A percentile compares a stretch with the other conserved stretches of the same genome.
Evolutionary conservation across 2,113 vertebrate genomes (phyloP).

Genomic region (Paracanthobrama guichenoti): DNA sequence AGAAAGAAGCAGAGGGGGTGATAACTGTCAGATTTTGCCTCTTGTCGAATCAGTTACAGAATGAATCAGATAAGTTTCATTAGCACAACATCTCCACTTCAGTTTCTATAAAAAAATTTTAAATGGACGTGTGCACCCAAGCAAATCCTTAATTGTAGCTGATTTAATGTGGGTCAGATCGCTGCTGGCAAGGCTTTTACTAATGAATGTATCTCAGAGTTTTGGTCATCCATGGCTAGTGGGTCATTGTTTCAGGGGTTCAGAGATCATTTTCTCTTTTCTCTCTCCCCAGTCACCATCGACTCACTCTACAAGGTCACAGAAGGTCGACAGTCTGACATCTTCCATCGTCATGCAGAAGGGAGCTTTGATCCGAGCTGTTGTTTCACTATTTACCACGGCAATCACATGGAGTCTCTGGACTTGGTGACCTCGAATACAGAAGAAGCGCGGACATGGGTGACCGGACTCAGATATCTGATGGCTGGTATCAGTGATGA

Average conservation of each 20-base stretch:
- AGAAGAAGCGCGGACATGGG: conserved; percentile 95
- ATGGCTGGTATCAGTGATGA: conserved; percentile 98
- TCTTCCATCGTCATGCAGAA: conserved; percentile 91
- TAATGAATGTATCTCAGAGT: not conserved
- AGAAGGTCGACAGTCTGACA: conserved; percentile 90
- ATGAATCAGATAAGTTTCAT: conserved; percentile 4
- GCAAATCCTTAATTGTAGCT: not conserved
- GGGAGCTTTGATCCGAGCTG: conserved; percentile 90
- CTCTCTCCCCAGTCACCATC: conserved; percentile 84
- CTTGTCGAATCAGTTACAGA: not conserved
- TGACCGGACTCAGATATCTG: conserved; percentile 92
- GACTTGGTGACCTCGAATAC: conserved; percentile 93
- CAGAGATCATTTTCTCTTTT: conserved; percentile 24
- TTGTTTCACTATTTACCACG: conserved; percentile 96
- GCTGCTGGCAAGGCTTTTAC: not conserved
- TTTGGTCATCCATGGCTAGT: not conserved
- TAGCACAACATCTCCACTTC: not conserved
- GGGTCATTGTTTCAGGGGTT: not conserved
- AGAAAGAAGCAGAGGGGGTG: not conserved
- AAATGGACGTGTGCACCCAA: not conserved
- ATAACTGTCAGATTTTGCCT: not conserved
- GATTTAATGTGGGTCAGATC: not conserved
- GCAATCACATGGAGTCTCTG: conserved; percentile 94
- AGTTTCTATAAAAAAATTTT: not conserved
- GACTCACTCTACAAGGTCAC: conserved; percentile 98